Percentiles rank a stretch among this genome's conserved stretches.
These are phyloP conservation scores for Thoracochromis brauschi DNA, from an alignment of 2,113 vertebrate species.

Conservation along the genomic window DNA sequence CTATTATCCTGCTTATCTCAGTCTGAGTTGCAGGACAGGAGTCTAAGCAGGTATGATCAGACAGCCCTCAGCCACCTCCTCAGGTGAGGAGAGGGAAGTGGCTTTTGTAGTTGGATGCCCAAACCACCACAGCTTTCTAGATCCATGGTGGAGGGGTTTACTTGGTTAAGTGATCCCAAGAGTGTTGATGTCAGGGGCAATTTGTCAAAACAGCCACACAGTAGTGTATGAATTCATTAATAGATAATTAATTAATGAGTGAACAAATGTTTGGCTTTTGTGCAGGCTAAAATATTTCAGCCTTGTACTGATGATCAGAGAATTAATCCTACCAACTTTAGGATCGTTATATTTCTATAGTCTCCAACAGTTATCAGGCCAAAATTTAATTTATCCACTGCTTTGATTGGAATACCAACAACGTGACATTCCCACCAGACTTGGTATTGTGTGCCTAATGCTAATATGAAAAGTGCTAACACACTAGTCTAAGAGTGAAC, in stretches of 20 bases:
- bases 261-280: not conserved
- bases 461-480: not conserved
- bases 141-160: not conserved
- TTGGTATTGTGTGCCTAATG: not conserved
- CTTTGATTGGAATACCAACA: not conserved
- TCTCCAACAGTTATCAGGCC: not conserved
- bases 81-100: not conserved
- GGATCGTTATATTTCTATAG: not conserved
- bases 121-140: not conserved
- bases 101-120: not conserved
- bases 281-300: not conserved
- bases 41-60: not conserved
- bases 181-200: not conserved
- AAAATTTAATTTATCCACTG: not conserved
- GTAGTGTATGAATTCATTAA: not conserved
- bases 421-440: not conserved
- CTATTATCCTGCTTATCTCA: not conserved
- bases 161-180: not conserved
- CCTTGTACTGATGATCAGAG: not conserved
- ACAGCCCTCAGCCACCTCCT: not conserved
- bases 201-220: not conserved
- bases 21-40: not conserved
- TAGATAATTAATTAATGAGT: not conserved
- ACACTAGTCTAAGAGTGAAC: not conserved
- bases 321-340: not conserved